Conservation (phyloP, 2,797 vertebrate species). For the Micropoecilia bifurca region DNA sequence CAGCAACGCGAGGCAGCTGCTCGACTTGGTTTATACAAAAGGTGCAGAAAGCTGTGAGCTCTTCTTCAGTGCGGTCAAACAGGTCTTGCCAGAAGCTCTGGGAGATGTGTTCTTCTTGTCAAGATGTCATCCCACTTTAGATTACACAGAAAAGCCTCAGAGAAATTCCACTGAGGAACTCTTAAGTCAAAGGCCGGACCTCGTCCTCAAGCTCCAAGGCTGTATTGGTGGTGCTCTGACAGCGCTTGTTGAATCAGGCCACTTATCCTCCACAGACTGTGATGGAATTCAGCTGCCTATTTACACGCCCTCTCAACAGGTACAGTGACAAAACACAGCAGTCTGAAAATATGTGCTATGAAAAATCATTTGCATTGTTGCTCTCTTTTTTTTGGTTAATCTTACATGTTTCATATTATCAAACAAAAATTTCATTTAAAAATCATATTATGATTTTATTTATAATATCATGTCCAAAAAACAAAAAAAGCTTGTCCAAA, state of each 20-base stretch:
- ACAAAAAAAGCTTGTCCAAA: neutral
- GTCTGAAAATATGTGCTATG: neutral
- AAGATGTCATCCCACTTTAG: conserved; percentile 7
- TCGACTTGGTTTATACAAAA: conserved; percentile 83
- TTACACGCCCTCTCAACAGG: conserved; percentile 86
- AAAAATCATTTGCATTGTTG: neutral
- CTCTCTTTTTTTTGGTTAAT: neutral
- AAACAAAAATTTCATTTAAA: neutral
- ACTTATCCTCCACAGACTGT: conserved; percentile 80
- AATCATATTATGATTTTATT: neutral
- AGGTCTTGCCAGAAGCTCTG: conserved; percentile 72
- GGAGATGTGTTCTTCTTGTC: conserved; percentile 46
- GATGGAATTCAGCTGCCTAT: conserved; percentile 82
- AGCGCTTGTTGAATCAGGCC: conserved; percentile 66
- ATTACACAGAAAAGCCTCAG: conserved; percentile 25
- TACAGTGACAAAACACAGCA: conserved; percentile 49
- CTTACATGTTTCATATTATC: neutral
- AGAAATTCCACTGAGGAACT: conserved; percentile 63
- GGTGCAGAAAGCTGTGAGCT: conserved; percentile 76
- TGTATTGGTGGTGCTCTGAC: conserved; percentile 75
- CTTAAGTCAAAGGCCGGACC: conserved; percentile 73
- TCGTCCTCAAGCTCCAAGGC: conserved; percentile 77
- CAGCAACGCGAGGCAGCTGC: conserved; percentile 76
- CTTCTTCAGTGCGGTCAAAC: conserved; percentile 73
- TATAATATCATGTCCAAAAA: too few relatives aligned